Conservation (phyloP, 1,140 invertebrate species). For the Aphidius gifuensis region DNA sequence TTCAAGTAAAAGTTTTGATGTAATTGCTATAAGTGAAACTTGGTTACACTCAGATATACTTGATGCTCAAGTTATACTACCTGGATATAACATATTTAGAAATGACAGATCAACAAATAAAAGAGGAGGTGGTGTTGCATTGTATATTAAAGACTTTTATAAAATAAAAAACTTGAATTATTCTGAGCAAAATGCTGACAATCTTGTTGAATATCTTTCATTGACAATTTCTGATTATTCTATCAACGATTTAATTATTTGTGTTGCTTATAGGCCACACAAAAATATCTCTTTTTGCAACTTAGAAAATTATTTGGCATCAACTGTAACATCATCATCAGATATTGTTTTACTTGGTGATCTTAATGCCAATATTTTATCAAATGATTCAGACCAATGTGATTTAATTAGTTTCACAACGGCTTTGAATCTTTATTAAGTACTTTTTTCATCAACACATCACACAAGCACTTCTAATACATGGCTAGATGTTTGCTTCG, state of each 20-base stretch:
- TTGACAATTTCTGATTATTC: not conserved
- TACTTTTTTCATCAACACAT: not conserved
- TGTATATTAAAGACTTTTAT: too few species aligned
- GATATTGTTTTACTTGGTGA: conserved; percentile 2
- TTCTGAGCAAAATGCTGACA: too few species aligned
- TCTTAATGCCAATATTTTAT: not conserved
- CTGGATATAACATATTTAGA: too few species aligned
- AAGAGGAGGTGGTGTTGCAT: too few species aligned
- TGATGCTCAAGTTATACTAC: too few species aligned
- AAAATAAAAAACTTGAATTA: too few species aligned
- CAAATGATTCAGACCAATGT: not conserved
- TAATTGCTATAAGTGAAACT: too few species aligned
- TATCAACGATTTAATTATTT: not conserved
- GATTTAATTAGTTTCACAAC: not conserved
- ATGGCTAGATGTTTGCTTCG: conserved; percentile 5
- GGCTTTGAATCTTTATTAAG: not conserved
- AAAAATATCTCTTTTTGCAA: not conserved
- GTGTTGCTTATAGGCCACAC: conserved; percentile 1
- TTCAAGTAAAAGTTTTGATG: too few species aligned
- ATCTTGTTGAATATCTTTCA: not conserved
- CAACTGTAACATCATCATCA: not conserved
- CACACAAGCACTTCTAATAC: not conserved
- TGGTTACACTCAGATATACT: too few species aligned
- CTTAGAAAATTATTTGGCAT: not conserved
- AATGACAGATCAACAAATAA: too few species aligned